A percentile compares a stretch with the other conserved stretches of the same genome.
Conservation (phyloP, 2,888 invertebrate genomes). For the Hirtodrosophila confusa region DNA sequence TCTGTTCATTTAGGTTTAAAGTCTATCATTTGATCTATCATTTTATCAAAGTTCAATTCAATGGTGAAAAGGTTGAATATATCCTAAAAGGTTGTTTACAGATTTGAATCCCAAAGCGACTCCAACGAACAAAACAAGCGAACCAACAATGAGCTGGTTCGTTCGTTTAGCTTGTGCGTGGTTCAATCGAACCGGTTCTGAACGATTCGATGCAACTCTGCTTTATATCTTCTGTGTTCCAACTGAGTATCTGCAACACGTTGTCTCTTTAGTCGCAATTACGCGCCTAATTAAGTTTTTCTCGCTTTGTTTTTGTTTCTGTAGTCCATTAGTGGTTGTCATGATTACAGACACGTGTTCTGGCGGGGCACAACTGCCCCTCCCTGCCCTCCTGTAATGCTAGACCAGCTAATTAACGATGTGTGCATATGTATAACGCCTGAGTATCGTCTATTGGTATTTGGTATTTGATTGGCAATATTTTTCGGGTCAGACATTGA, state of each 20-base stretch:
- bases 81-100: too few species aligned
- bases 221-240: too few species aligned
- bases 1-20: too few species aligned
- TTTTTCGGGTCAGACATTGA: too few species aligned
- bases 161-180: neutral
- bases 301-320: conserved; percentile 8
- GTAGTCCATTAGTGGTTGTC: conserved; percentile 29
- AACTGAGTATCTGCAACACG: conserved; percentile 1
- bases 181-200: too few species aligned
- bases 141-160: too few species aligned
- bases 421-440: conserved; percentile 1
- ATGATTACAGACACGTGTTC: conserved; percentile 28
- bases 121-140: too few species aligned
- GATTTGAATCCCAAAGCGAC: too few species aligned
- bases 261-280: conserved; percentile 38
- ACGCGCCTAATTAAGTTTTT: conserved; percentile 51
- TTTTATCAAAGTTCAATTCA: too few species aligned
- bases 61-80: too few species aligned
- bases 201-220: too few species aligned
- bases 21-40: too few species aligned
- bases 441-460: conserved; percentile 9
- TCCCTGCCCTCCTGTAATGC: neutral
- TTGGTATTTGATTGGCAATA: conserved; percentile 18
- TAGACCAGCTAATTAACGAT: conserved; percentile 9
- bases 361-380: neutral